Evolutionary conservation across 2,888 invertebrate species (phyloP), one percentile per base, ranked within the genome.

Genomic region (Abrostola triplasia): DNA sequence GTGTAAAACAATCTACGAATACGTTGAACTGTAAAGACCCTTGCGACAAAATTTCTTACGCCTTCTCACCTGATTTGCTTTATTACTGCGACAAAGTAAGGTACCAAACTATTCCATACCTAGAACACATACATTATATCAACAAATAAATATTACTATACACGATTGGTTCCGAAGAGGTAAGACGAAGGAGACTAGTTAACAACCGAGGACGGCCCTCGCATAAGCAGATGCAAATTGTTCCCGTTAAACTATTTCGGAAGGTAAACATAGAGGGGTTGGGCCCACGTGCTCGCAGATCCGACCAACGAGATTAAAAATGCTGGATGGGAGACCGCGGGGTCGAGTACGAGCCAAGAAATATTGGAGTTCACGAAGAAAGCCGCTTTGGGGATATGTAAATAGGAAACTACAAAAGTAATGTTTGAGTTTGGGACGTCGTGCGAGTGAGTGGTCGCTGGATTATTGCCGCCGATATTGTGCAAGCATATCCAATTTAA

Each of bases 221-320:
- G 93, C 91, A 93, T 94, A 94, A 94, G 89, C 87, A 93, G 90
- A 94, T 94, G 94, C 93, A 94, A 94, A 94, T 94, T 92, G 94
- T 91, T 88, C 88, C 92, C 92, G 94, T 94, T 93, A 93, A 94
- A 94, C 94, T 94, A 94, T 94, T 94, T 93, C 91, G 90, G 91
- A 92, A 94, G 94, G 94, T 94, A 94, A 94, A 94, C 94, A 94
- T 81, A 87, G 90, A 91, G 93, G 89, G 91, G 81, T 85, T 80
- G 84, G 85, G 83, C 89, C 89, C 93, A 92, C 92, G 93, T 92
- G 91, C 86, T 86, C 86, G 87, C 82, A 92, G 92, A 92, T 92
- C 92, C 91, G 85, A 80, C 82, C 88, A 91, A 93, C 92, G 88
- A 94, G 94, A 94, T 94, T 94, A 94, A 94, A 94, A 94, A 93